Evolutionary conservation across 2,888 invertebrate genomes (phyloP), one percentile per base, ranked within the genome.

Genomic region (Brenthis hecate): DNA sequence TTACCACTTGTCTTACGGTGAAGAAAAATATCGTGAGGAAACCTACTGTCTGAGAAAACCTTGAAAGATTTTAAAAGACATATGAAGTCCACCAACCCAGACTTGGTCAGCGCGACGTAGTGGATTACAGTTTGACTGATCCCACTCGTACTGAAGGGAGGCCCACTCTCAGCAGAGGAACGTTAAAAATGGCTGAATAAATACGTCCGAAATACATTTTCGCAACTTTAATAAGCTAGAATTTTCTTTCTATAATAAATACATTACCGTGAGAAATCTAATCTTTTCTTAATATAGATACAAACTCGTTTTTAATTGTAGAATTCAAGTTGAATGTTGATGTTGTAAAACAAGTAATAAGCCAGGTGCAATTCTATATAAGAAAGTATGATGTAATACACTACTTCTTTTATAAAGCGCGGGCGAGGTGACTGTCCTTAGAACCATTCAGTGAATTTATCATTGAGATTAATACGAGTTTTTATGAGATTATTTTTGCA

Each of bases 241-340:
- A 50, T 14, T 28, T 60, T 60, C 50, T 50, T 60, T 60, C 50
- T 32, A 57, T 14, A 47, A n/a, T 28, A 14, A 14, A 56, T 60
- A 16, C 54, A 53, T 58, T 47, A 28, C 58, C 58, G 58, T 66
- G 66, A 58, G 66, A 66, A 66, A 69, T 70, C 72, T 65, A 56
- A 72, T 56, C 65, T 61, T 54, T 57, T 66, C 43, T 58, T 50
- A 66, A 61, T 58, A 65, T 55, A 65, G 66, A 51, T 65, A 72
- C 48, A 57, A 67, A 72, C 72, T 67, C 19, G 72, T 72, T 72
- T 69, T 72, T 72, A 72, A 72, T 72, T 72, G 70, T 61, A 70
- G 65, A 70, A 67, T 67, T 67, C 72, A 58, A 58, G 72, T 65
- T 62, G 53, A 19, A 64, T n/a, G 61, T 68, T 53, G 64, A 72